These are phyloP conservation scores for Aurelia coerulea DNA, from an alignment of 30 jellyfish, hydroid and myxozoan genomes.

Conservation along the genomic window DNA sequence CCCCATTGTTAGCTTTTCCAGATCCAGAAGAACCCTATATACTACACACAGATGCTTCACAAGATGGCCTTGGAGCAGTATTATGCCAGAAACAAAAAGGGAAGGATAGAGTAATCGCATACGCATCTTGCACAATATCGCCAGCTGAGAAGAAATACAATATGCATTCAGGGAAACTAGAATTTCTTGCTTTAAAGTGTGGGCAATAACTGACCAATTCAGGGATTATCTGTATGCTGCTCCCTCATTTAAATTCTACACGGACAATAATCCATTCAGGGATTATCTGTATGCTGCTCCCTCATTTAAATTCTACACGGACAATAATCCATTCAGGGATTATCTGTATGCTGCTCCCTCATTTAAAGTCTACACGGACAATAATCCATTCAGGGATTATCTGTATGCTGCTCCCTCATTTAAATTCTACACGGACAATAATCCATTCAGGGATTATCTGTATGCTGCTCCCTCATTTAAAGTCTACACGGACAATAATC, in stretches of 20 bases:
- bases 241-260: constrained; percentile 32
- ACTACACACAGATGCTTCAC: too few relatives aligned
- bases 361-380: too few relatives aligned
- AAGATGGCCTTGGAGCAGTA: background rate
- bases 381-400: constrained; percentile 43
- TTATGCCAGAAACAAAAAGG: constrained; percentile 40
- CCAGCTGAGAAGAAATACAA: constrained; percentile 52
- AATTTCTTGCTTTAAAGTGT: constrained; percentile 38
- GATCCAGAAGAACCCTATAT: too few relatives aligned
- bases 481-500: too few relatives aligned
- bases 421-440: constrained; percentile 34
- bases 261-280: constrained; percentile 33
- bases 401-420: constrained; percentile 44
- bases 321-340: too few relatives aligned
- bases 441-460: background rate
- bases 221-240: constrained; percentile 43
- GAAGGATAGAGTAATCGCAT: constrained; percentile 27
- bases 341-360: too few relatives aligned
- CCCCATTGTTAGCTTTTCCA: too few relatives aligned
- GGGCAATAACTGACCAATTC: constrained; percentile 69
- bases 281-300: too few relatives aligned
- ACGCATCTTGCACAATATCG: constrained; percentile 37
- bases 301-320: too few relatives aligned
- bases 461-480: too few relatives aligned
- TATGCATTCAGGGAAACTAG: constrained; percentile 49